These are phyloP conservation scores for Venusia cambrica DNA, from an alignment of 2,888 invertebrate species.

Conservation along the genomic window DNA sequence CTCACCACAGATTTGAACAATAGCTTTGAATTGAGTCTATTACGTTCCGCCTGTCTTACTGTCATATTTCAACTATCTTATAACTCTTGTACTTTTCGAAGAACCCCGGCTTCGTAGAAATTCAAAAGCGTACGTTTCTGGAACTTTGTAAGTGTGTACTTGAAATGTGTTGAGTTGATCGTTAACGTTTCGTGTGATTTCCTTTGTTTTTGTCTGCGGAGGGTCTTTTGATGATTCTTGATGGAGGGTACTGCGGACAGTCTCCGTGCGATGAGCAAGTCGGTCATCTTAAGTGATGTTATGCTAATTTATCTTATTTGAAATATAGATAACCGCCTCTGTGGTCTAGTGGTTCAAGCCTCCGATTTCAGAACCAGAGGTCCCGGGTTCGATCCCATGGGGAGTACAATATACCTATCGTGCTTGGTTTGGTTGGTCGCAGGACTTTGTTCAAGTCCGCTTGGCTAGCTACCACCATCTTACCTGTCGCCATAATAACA, in stretches of 20 bases:
- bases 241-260: no score
- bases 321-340: no score
- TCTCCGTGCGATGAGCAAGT: no score
- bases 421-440: no score
- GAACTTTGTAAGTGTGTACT: conserved; percentile 28
- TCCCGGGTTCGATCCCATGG: no score
- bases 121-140: conserved; percentile 28
- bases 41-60: conserved; percentile 37
- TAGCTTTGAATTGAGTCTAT: conserved; percentile 48
- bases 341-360: no score
- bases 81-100: conserved; percentile 20
- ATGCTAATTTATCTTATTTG: no score
- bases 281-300: conserved; percentile 3
- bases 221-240: conserved; percentile 26
- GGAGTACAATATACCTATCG: no score
- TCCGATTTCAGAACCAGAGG: no score
- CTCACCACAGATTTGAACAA: conserved; percentile 49
- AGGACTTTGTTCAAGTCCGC: no score
- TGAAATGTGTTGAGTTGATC: conserved; percentile 30
- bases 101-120: conserved; percentile 19
- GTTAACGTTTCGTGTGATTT: conserved; percentile 32
- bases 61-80: conserved; percentile 33
- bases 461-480: no score
- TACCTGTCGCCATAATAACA: no score
- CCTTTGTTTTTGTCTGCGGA: conserved; percentile 31